Evolutionary conservation across 2,797 vertebrate species (phyloP), one percentile per base, ranked within the genome.

Genomic region (Callimico goeldii): DNA sequence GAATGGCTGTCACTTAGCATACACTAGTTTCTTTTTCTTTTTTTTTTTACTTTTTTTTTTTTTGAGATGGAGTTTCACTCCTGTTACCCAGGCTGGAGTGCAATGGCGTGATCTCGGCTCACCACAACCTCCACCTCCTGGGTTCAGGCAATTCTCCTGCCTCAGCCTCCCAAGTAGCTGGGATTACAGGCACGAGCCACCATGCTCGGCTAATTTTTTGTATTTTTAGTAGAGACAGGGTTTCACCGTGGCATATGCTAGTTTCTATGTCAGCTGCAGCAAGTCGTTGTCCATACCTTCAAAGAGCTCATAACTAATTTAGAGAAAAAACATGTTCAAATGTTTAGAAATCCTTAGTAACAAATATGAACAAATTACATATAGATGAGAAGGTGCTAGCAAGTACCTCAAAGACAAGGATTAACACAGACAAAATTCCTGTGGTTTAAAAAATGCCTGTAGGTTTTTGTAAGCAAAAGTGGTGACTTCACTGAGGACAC

Each of bases 191-290:
- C 43, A 2, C 1, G 43, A 8, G 43, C 43, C 43, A 46, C 43
- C 43, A 46, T 46, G 10, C 43, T 46, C 10, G 43, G 43, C 43
- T 46, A 46, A 46, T 46, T 46, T 46, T 46, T 46, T 46, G 43
- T 46, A 46, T 46, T 46, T 46, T 46, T 46, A 46, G 2, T 46
- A 11, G 43, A 46, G 43, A 46, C 2, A 10, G 43, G 10, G 43
- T 46, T 46, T 46, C 43, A 46, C 43, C 43, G 11, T 46, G 43
- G 36, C 61, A 76, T 73, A 70, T 6, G 64, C 43, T 88, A 28
- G 4, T 67, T 92, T 85, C 77, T 58, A 20, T 91, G 61, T 92
- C 73, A 93, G 20, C 87, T 88, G 52, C 96, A 84, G 84, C 75
- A 91, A 89, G 39, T 15, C 24, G 30, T 88, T 73, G 17, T 41